Percentiles rank a stretch among this genome's conserved stretches.
Conservation (phyloP, 2,797 vertebrate genomes). For the Rhincodon typus region DNA sequence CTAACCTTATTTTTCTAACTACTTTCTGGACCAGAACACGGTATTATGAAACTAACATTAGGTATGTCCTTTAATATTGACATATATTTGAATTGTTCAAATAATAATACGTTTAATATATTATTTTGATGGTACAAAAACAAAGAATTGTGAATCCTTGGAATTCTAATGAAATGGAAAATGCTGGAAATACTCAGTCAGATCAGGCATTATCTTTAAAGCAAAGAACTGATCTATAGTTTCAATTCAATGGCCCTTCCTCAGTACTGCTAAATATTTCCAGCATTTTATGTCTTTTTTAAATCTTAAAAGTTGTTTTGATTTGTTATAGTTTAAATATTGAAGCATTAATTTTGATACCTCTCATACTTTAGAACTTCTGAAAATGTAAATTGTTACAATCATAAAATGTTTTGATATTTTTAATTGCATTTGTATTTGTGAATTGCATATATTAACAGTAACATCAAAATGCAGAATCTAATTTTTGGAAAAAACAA, state of each 20-base stretch:
- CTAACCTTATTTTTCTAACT: slow-evolving; percentile 44
- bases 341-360: not conserved
- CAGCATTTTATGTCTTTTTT: not conserved
- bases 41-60: slow-evolving; percentile 97
- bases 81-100: not conserved
- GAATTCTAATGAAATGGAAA: not conserved
- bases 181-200: not conserved
- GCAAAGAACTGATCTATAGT: not conserved
- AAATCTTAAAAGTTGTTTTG: not conserved
- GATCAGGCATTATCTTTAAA: not conserved
- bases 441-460: not conserved
- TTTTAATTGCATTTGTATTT: not conserved
- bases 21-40: slow-evolving; percentile 85
- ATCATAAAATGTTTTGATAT: not conserved
- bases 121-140: not conserved
- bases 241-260: not conserved
- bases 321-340: not conserved
- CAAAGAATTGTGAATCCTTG: not conserved
- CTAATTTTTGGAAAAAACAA: too few relatives aligned
- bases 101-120: not conserved
- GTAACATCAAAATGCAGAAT: not conserved
- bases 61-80: slow-evolving; percentile 68
- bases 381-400: too few relatives aligned
- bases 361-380: too few relatives aligned
- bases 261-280: not conserved